Conservation (phyloP, 2,113 vertebrate genomes). For the Calyptommatus sinebrachiatus region DNA sequence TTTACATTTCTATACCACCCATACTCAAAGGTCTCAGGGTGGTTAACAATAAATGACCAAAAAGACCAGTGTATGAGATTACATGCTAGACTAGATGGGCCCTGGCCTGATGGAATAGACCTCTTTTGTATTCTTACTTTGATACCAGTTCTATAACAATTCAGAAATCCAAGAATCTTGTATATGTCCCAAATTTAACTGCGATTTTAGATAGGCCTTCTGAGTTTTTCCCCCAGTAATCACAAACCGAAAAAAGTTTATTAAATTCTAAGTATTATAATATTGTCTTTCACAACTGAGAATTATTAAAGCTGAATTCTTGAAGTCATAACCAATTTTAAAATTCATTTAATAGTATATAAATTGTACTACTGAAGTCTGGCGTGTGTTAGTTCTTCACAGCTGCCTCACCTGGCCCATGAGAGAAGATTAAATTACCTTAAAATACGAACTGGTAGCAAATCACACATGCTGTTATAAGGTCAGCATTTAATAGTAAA, state of each 20-base stretch:
- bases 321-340: background rate
- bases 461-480: constrained; percentile 20
- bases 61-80: no score
- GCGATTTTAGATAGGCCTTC: constrained; percentile 21
- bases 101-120: no score
- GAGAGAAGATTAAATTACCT: constrained; percentile 22
- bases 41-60: no score
- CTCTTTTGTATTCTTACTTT: background rate
- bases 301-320: background rate
- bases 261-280: background rate
- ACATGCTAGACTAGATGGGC: no score
- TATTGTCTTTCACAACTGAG: constrained; percentile 14
- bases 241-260: constrained; percentile 14
- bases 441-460: constrained; percentile 22
- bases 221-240: constrained; percentile 27
- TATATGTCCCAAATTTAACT: constrained; percentile 17
- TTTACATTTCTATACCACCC: background rate
- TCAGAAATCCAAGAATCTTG: background rate
- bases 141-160: constrained; percentile 23
- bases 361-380: background rate
- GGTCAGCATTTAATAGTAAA: constrained; percentile 26
- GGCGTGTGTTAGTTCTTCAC: background rate
- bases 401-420: background rate
- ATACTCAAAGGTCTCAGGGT: no score
- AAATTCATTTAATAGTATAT: background rate